phyloP scores from a whole-genome alignment of 2,113 vertebrate genomes.

The Tyrannus savana region DNA sequence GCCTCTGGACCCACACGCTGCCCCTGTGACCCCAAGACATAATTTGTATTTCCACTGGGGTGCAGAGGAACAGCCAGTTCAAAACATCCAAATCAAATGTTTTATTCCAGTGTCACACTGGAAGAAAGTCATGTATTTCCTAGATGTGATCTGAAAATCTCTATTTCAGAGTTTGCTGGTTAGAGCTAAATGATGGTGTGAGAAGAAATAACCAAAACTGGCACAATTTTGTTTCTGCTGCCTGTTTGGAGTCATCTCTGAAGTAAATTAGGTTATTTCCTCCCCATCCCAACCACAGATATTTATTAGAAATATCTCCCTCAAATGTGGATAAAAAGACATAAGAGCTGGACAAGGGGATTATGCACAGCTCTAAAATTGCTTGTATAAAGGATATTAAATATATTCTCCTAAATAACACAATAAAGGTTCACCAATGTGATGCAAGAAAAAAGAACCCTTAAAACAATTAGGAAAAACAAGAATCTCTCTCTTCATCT shows the following conservation, averaged over 20 bases:
- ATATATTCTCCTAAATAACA: neutral
- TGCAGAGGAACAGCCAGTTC: neutral
- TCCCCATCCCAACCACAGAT: neutral
- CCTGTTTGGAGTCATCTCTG: neutral
- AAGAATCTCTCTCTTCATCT: neutral
- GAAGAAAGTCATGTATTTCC: neutral
- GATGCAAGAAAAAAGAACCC: neutral
- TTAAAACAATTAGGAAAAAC: neutral
- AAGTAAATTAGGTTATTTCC: neutral
- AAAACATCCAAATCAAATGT: neutral
- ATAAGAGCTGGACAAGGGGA: neutral
- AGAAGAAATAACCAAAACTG: neutral
- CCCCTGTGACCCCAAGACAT: neutral
- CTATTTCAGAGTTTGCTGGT: neutral
- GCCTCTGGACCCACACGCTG: neutral
- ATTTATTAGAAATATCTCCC: neutral
- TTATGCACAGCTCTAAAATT: neutral
- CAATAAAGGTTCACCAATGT: neutral
- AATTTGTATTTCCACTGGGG: neutral
- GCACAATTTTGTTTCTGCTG: neutral
- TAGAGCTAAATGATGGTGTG: neutral
- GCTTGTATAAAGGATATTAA: neutral
- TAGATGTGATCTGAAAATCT: neutral
- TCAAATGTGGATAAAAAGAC: neutral
- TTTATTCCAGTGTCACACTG: neutral